Evolutionary conservation across 1,140 invertebrate species (phyloP), one percentile per base, ranked within the genome.

Genomic region (Caenorhabditis tropicalis): DNA sequence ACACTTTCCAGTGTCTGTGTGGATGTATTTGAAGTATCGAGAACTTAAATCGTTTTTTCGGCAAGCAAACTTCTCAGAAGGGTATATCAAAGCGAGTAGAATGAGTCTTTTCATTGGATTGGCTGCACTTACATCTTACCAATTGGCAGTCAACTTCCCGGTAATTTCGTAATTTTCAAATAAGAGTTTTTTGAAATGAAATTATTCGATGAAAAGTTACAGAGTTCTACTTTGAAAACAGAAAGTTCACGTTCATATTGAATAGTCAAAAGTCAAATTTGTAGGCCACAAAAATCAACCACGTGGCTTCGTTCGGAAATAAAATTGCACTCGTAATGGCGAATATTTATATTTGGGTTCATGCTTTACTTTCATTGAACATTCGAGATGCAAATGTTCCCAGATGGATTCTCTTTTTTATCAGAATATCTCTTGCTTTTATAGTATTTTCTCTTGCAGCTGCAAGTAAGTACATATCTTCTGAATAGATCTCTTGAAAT

Each of bases 11-110:
- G 65, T 74, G 43, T 74, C 36, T 46, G 65, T 74, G 9, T 74
- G 65, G 65, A 74, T 74, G 65, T 74, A 74, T 46, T 10, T 74
- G n/a, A 74, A 74, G 24, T 74, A 74, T 74, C 65, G 65, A 74
- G 65, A 74, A 12, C 15, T 74, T 3, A 74, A 74, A 31, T 74
- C 65, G 27, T 74, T 46, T 46, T 74, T 43, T n/a, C 65, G 65
- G 1, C 65, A 74, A 24, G 36, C 65, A n/a, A 15, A 43, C 2
- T 12, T 74, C 12, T 46, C 65, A 27, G 10, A 12, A 12, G 3
- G 12, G 1, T 43, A 10, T 46, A 74, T 74, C 5, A 74, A 74
- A 43, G 19, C 5, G 36, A 74, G 33, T 24, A 43, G 36, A 74
- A 15, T 46, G 4, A 39, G 43, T 24, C n/a, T 74, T 9, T 74